These are phyloP conservation scores for Nycticryphes semicollaris DNA, from an alignment of 2,113 vertebrate species.

Conservation along the genomic window DNA sequence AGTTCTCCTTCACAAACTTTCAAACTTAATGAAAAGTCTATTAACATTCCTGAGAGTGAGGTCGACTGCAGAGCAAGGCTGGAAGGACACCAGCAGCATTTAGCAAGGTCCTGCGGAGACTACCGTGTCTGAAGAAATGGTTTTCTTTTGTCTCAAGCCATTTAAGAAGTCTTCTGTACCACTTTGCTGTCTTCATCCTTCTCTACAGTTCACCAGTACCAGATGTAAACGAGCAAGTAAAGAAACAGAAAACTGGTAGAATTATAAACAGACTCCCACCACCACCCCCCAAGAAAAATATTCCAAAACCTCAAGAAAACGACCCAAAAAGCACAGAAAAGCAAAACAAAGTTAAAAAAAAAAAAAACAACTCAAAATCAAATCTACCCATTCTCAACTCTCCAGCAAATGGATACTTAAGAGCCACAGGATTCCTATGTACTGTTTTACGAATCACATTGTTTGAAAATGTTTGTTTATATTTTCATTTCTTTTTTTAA, in stretches of 20 bases:
- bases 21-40: background rate
- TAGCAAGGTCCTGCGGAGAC: background rate
- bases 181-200: background rate
- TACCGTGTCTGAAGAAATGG: background rate
- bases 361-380: background rate
- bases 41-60: background rate
- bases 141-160: background rate
- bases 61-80: background rate
- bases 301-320: background rate
- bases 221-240: background rate
- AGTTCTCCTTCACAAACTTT: background rate
- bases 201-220: background rate
- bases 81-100: background rate
- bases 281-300: rapidly evolving
- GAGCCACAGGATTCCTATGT: background rate
- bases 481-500: background rate
- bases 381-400: background rate
- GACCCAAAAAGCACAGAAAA: background rate
- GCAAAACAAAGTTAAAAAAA: background rate
- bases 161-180: background rate
- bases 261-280: background rate
- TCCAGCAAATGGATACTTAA: background rate
- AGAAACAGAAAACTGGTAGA: background rate
- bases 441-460: background rate
- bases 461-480: background rate